Evolutionary conservation across 2,888 invertebrate genomes (phyloP).

Genomic region (Rhaphigaster nebulosa): DNA sequence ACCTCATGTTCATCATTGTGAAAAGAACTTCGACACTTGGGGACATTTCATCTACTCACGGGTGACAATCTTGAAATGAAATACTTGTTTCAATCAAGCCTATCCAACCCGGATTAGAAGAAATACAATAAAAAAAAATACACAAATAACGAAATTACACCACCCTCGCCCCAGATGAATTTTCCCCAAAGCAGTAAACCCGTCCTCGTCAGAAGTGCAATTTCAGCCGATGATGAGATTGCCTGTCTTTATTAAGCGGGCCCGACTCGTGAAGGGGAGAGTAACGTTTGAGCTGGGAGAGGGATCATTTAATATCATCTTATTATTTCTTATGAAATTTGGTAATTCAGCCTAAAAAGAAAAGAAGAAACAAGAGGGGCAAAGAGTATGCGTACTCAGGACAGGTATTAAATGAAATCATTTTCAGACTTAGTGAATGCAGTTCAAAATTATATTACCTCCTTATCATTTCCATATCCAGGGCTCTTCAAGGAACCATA

Average conservation of each 20-base stretch:
- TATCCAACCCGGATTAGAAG: neutral
- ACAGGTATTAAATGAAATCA: neutral
- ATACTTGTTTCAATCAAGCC: neutral
- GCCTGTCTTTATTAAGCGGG: constrained; percentile 42
- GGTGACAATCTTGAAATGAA: neutral
- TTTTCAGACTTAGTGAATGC: neutral
- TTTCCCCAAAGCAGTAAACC: constrained; percentile 26
- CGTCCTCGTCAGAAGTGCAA: constrained; percentile 23
- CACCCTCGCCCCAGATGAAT: neutral
- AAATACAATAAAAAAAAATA: neutral
- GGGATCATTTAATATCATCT: constrained; percentile 4
- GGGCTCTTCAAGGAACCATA: too few relatives aligned
- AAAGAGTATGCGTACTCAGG: neutral
- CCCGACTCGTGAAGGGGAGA: neutral
- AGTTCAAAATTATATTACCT: neutral
- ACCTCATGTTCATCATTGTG: too few relatives aligned
- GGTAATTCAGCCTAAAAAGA: neutral
- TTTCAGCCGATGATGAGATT: constrained; percentile 44
- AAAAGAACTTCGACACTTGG: too few relatives aligned
- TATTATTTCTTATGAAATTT: constrained; percentile 12
- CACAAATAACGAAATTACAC: neutral
- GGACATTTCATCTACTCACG: too few relatives aligned
- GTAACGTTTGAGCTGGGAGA: neutral
- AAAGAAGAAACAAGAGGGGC: neutral
- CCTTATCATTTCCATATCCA: too few relatives aligned